Percentiles rank a stretch among this genome's conserved stretches.
Conservation (phyloP, 2,797 vertebrate genomes). For the Erpetoichthys calabaricus region DNA sequence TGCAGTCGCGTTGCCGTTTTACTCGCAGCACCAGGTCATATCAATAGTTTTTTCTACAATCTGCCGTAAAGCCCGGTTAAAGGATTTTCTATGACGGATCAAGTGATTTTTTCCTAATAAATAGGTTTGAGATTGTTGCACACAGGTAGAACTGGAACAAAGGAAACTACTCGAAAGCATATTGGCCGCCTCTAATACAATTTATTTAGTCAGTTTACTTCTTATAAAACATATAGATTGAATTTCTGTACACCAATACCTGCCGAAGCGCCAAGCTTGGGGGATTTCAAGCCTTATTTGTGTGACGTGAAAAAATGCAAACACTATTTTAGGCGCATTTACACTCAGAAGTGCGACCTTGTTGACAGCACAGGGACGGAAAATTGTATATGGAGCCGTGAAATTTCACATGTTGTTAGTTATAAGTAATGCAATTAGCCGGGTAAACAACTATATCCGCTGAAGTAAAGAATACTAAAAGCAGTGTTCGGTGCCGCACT, state of each 20-base stretch:
- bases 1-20: background rate
- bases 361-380: background rate
- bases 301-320: slow-evolving; percentile 23
- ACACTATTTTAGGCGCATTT: slow-evolving; percentile 21
- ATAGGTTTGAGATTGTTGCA: slow-evolving; percentile 73
- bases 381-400: too few relatives aligned
- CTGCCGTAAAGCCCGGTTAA: slow-evolving; percentile 53
- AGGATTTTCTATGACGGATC: slow-evolving; percentile 66
- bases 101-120: slow-evolving; percentile 69
- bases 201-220: slow-evolving; percentile 75
- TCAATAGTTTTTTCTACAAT: slow-evolving; percentile 9
- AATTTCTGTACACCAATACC: slow-evolving; percentile 58
- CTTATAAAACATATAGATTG: slow-evolving; percentile 75
- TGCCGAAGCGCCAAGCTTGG: slow-evolving; percentile 48
- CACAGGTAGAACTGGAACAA: slow-evolving; percentile 62
- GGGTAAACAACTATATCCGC: too few relatives aligned
- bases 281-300: slow-evolving; percentile 40
- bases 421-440: too few relatives aligned
- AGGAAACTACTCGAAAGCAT: slow-evolving; percentile 63
- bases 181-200: slow-evolving; percentile 72
- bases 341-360: slow-evolving; percentile 8
- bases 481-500: too few relatives aligned
- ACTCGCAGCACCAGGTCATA: background rate
- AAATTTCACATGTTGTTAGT: too few relatives aligned
- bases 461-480: too few relatives aligned